Evolutionary conservation across 2,113 vertebrate genomes (phyloP).

Genomic region (Raja brachyura): DNA sequence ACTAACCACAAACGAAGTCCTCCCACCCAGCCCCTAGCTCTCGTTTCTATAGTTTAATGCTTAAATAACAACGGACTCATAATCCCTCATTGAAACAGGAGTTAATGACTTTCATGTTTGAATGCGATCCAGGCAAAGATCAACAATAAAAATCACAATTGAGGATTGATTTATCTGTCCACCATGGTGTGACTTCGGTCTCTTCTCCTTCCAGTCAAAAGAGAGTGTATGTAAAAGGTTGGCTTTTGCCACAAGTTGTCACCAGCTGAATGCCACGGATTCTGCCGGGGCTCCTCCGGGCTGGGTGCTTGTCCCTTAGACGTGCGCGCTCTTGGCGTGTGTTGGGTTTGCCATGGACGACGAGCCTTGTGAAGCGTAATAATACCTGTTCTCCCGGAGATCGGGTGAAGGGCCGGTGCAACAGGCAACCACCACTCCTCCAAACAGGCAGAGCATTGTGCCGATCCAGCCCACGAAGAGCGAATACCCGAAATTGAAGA

Average conservation of each 20-base stretch:
- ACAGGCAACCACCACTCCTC: constrained; percentile 69
- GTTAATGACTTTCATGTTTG: neutral
- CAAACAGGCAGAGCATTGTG: constrained; percentile 74
- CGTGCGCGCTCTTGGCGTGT: constrained; percentile 83
- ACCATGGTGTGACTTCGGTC: neutral
- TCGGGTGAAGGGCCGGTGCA: constrained; percentile 63
- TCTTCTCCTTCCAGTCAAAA: neutral
- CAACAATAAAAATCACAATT: constrained; percentile 12
- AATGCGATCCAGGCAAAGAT: neutral
- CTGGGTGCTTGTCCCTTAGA: constrained; percentile 54
- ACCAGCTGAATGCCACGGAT: neutral
- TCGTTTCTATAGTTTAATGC: neutral
- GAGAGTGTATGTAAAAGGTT: neutral
- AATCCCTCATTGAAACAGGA: neutral
- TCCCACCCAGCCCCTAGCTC: neutral
- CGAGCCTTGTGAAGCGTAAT: constrained; percentile 73
- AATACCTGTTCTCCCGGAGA: constrained; percentile 80
- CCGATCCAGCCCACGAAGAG: constrained; percentile 88
- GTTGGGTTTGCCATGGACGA: constrained; percentile 63
- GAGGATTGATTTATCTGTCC: neutral
- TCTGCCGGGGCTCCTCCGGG: constrained; percentile 15
- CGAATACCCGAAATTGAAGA: constrained; percentile 88
- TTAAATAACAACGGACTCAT: neutral
- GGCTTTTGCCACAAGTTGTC: neutral
- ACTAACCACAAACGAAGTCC: neutral